phyloP scores from a whole-genome alignment of 1,140 invertebrate species.

The Drosophila asahinai region DNA sequence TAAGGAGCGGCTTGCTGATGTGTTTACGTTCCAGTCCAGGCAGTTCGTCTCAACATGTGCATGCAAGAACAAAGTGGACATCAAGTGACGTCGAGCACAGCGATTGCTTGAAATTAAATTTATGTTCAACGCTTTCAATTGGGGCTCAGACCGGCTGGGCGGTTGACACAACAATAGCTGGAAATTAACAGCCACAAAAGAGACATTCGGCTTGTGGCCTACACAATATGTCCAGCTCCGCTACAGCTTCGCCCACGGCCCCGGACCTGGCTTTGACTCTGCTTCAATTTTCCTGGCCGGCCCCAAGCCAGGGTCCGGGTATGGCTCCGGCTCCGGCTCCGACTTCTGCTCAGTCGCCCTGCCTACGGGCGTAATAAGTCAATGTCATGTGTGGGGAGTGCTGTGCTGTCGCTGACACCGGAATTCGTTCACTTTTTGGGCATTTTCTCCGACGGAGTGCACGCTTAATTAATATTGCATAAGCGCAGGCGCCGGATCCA shows the following conservation, averaged over 20 bases:
- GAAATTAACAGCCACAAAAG: conserved; percentile 80
- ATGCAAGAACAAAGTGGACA: conserved; percentile 32
- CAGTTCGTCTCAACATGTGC: conserved; percentile 18
- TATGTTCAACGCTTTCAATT: conserved; percentile 69
- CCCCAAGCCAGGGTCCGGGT: background rate
- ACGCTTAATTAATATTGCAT: conserved; percentile 80
- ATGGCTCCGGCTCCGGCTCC: background rate
- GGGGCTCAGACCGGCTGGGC: conserved; percentile 16
- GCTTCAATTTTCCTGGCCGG: background rate
- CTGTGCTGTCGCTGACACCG: conserved; percentile 27
- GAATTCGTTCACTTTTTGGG: conserved; percentile 38
- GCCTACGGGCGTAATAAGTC: conserved; percentile 64
- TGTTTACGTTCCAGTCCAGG: conserved; percentile 21
- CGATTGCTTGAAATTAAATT: conserved; percentile 78
- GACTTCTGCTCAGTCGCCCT: conserved; percentile 21
- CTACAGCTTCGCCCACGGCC: conserved; percentile 13
- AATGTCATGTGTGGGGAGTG: conserved; percentile 59
- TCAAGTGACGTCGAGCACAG: conserved; percentile 71
- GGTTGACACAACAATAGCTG: conserved; percentile 67
- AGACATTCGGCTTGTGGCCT: conserved; percentile 53
- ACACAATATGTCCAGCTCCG: conserved; percentile 28
- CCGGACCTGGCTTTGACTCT: conserved; percentile 3
- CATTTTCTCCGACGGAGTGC: conserved; percentile 31
- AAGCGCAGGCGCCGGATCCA: conserved; percentile 62
- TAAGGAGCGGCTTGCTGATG: conserved; percentile 4